Conservation (phyloP, 2,888 invertebrate species). For the Scaptomyza cyrtandrae region DNA sequence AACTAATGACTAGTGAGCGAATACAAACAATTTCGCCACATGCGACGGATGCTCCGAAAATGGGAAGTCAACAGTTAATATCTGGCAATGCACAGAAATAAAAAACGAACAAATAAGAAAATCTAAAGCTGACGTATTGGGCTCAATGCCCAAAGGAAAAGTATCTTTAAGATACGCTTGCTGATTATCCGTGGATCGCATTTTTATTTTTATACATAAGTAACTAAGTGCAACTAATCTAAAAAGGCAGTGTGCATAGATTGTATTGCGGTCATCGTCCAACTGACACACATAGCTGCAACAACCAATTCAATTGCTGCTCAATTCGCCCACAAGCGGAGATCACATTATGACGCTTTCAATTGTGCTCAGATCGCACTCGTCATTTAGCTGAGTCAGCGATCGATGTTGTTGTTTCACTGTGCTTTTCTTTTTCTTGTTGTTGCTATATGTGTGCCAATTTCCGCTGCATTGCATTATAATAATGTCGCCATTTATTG, state of each 20-base stretch:
- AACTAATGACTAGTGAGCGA: constrained; percentile 13
- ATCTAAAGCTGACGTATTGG: constrained; percentile 14
- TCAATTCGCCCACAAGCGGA: constrained; percentile 22
- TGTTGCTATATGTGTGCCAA: constrained; percentile 15
- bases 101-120: background rate
- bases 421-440: background rate
- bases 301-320: constrained; percentile 35
- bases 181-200: constrained; percentile 28
- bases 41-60: constrained; percentile 50
- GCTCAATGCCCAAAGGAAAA: constrained; percentile 10
- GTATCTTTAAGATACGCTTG: constrained; percentile 44
- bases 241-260: constrained; percentile 39
- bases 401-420: constrained; percentile 10
- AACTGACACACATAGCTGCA: constrained; percentile 43
- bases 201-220: constrained; percentile 10
- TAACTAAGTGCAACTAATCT: constrained; percentile 22
- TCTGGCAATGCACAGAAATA: constrained; percentile 25
- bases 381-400: constrained; percentile 20
- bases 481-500: constrained; percentile 21
- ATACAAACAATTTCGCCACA: constrained; percentile 53
- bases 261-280: constrained; percentile 30
- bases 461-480: constrained; percentile 47
- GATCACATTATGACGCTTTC: constrained; percentile 39
- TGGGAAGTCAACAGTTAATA: constrained; percentile 64
- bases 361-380: constrained; percentile 29